phyloP scores from a whole-genome alignment of 2,888 invertebrate species.

The Drosophila vallismaia region DNA sequence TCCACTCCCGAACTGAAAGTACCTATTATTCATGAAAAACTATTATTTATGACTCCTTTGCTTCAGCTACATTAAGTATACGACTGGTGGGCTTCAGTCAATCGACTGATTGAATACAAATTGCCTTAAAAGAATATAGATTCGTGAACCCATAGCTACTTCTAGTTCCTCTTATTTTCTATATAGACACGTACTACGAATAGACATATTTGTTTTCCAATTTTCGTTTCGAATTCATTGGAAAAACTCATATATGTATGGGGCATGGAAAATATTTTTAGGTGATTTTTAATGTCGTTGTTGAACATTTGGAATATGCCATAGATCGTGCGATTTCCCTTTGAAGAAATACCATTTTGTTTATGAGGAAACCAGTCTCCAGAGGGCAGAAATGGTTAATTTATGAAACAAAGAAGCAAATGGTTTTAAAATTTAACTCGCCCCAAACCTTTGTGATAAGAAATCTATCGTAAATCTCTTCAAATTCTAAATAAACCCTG shows the following conservation, averaged over 20 bases:
- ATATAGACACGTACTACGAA: slow-evolving; percentile 7
- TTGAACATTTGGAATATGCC: slow-evolving; percentile 40
- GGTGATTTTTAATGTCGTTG: slow-evolving; percentile 39
- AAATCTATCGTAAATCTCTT: not conserved
- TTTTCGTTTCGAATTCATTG: slow-evolving; percentile 25
- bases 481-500: not conserved
- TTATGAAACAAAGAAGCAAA: slow-evolving; percentile 12
- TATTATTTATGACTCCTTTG: not conserved
- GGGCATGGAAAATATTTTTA: slow-evolving; percentile 44
- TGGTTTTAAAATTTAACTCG: not conserved
- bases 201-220: slow-evolving; percentile 18
- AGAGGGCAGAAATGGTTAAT: not conserved
- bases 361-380: slow-evolving; percentile 20
- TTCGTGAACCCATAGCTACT: not conserved
- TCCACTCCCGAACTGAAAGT: not conserved
- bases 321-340: slow-evolving; percentile 18
- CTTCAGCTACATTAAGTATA: not conserved
- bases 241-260: slow-evolving; percentile 31
- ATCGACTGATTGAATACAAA: too few species aligned
- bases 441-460: slow-evolving; percentile 4
- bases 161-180: not conserved
- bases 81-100: not conserved
- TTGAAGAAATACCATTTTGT: slow-evolving; percentile 13
- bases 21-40: not conserved
- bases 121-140: not conserved